A percentile compares a stretch with the other conserved stretches of the same genome.
These are phyloP conservation scores for Flabesymbios commensalis DNA, from an alignment of 2,888 invertebrate species.

Conservation along the genomic window DNA sequence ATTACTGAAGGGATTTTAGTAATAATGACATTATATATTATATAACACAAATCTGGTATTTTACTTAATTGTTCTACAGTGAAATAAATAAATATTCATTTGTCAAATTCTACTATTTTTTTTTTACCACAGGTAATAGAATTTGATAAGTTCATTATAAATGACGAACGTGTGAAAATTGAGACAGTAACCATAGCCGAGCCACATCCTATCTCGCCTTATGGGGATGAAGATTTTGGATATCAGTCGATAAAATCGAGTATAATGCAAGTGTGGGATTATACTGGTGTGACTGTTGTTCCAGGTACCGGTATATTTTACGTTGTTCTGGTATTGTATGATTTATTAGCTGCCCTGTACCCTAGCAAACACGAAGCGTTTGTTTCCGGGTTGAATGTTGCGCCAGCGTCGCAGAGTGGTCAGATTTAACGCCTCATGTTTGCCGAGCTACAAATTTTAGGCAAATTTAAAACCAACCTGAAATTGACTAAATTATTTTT, in stretches of 20 bases:
- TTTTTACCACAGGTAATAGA: slow-evolving; percentile 49
- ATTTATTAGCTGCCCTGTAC: too few species aligned
- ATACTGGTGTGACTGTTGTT: slow-evolving; percentile 56
- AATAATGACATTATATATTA: too few species aligned
- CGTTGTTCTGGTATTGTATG: background rate
- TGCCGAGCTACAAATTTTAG: background rate
- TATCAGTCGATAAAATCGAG: slow-evolving; percentile 61
- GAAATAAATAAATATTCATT: too few species aligned
- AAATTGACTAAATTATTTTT: background rate
- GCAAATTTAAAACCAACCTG: background rate
- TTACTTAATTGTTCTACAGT: too few species aligned
- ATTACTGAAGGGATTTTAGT: too few species aligned
- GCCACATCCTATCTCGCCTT: slow-evolving; percentile 61
- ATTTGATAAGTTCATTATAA: slow-evolving; percentile 50
- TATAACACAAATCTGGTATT: too few species aligned
- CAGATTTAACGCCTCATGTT: background rate
- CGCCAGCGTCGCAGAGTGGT: too few species aligned
- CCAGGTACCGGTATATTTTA: slow-evolving; percentile 54
- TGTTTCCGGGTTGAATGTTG: too few species aligned
- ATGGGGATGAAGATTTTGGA: slow-evolving; percentile 57
- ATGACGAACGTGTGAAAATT: slow-evolving; percentile 58
- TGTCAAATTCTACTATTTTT: too few species aligned
- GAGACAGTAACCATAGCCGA: slow-evolving; percentile 45
- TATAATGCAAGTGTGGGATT: slow-evolving; percentile 59
- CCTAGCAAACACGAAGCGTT: too few species aligned